These are phyloP conservation scores for Shinisaurus crocodilurus DNA, from an alignment of 2,113 vertebrate species.

Conservation along the genomic window DNA sequence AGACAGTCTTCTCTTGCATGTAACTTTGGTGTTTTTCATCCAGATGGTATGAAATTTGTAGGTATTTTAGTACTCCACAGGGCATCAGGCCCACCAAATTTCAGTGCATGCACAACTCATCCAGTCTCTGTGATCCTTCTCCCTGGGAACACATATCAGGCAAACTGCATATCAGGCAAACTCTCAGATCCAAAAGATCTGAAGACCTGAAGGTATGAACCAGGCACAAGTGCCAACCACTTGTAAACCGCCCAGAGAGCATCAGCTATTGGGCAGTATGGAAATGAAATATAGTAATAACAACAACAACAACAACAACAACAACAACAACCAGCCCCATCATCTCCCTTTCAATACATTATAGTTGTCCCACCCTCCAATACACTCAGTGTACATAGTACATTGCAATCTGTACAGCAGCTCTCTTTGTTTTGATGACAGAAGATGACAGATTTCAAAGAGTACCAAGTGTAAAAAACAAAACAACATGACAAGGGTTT, in stretches of 20 bases:
- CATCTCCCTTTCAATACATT: not conserved
- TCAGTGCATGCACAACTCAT: not conserved
- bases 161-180: too few relatives aligned
- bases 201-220: not conserved
- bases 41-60: not conserved
- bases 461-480: not conserved
- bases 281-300: too few relatives aligned
- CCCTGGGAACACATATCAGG: not conserved
- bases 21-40: not conserved
- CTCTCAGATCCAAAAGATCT: too few relatives aligned
- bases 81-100: not conserved
- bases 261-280: too few relatives aligned
- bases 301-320: too few relatives aligned
- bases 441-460: not conserved
- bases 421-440: not conserved
- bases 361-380: not conserved
- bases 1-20: not conserved
- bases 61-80: not conserved
- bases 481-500: not conserved
- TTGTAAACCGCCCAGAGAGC: too few relatives aligned
- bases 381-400: not conserved
- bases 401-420: not conserved
- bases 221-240: not conserved
- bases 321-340: too few relatives aligned
- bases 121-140: not conserved